phyloP scores from a whole-genome alignment of 2,113 vertebrate species.

The Cyphomyrus plagiostoma region DNA sequence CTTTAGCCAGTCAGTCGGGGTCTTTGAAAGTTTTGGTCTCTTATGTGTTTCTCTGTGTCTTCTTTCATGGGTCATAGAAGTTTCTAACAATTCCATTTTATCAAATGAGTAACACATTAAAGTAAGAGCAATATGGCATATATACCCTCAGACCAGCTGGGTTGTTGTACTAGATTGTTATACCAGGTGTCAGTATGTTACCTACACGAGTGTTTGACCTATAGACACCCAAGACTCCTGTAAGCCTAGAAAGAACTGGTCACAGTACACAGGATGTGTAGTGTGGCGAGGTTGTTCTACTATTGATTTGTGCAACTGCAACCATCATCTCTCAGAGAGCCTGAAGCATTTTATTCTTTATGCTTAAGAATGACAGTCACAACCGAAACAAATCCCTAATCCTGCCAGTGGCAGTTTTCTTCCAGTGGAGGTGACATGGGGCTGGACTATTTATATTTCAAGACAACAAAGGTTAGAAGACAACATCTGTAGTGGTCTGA shows the following conservation, averaged over 20 bases:
- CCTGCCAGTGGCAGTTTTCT: not conserved
- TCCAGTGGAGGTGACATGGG: not conserved
- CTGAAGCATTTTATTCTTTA: not conserved
- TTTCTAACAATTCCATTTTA: not conserved
- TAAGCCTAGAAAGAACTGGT: not conserved
- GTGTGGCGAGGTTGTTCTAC: not conserved
- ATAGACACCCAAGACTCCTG: not conserved
- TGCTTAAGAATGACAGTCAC: not conserved
- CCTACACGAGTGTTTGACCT: not conserved
- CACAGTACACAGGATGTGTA: not conserved
- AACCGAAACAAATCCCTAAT: not conserved
- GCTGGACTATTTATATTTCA: not conserved
- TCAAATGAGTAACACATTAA: not conserved
- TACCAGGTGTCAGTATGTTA: not conserved
- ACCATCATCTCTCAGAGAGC: not conserved
- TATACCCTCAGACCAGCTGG: not conserved
- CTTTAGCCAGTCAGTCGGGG: not conserved
- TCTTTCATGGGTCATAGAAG: not conserved
- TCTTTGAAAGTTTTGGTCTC: not conserved
- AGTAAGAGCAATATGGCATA: not conserved
- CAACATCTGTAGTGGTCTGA: not conserved
- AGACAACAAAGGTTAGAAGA: not conserved
- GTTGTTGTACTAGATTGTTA: not conserved
- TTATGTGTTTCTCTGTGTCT: not conserved
- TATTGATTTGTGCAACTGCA: not conserved